phyloP scores from a whole-genome alignment of 2,888 invertebrate species.

The Drosophila eohydei region DNA sequence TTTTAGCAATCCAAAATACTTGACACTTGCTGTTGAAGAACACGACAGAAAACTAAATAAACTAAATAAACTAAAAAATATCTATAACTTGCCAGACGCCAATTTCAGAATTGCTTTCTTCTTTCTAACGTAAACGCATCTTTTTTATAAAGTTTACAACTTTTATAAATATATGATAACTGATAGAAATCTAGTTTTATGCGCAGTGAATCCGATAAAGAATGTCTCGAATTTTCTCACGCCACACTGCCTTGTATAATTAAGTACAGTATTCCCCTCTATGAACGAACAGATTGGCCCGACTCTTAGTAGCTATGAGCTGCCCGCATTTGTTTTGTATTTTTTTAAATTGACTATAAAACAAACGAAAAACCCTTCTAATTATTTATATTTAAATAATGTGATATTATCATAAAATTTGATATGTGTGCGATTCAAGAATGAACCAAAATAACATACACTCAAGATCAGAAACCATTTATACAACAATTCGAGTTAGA shows the following conservation, averaged over 20 bases:
- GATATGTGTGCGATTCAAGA: constrained; percentile 46
- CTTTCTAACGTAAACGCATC: constrained; percentile 25
- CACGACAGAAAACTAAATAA: neutral
- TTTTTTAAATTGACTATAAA: constrained; percentile 39
- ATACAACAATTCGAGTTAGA: constrained; percentile 27
- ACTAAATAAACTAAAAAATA: neutral
- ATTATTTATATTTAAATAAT: constrained; percentile 74
- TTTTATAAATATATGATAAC: constrained; percentile 15
- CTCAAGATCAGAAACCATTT: constrained; percentile 25
- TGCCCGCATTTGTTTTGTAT: constrained; percentile 42
- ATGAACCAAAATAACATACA: constrained; percentile 19
- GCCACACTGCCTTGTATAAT: constrained; percentile 71
- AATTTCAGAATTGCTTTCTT: constrained; percentile 41
- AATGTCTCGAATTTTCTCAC: constrained; percentile 47
- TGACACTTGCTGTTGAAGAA: constrained; percentile 3
- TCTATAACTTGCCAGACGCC: constrained; percentile 60
- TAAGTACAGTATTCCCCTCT: constrained; percentile 72
- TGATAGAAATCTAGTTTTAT: constrained; percentile 34
- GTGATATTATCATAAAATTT: constrained; percentile 79
- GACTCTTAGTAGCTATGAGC: constrained; percentile 53
- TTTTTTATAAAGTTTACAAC: constrained; percentile 24
- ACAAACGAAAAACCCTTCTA: constrained; percentile 34
- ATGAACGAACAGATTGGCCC: constrained; percentile 47
- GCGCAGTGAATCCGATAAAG: constrained; percentile 35
- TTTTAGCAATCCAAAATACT: constrained; percentile 1